A percentile compares a stretch with the other conserved stretches of the same genome.
phyloP scores from a whole-genome alignment of 2,888 invertebrate species.

The Caenorhabditis sp. region DNA sequence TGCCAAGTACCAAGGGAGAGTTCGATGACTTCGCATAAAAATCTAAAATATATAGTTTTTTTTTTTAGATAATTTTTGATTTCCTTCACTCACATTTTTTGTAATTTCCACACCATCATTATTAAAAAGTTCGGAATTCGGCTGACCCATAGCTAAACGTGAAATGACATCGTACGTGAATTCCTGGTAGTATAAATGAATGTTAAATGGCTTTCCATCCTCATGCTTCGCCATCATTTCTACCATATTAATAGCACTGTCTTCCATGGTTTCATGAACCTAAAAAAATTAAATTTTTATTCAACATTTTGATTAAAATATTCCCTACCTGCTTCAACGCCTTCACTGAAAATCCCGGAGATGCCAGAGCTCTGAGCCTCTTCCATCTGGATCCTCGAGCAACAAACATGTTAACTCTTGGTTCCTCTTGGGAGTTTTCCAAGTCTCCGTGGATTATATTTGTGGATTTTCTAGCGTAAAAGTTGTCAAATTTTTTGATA shows the following conservation, averaged over 20 bases:
- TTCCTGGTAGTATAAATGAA: constrained; percentile 70
- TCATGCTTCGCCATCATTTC: constrained; percentile 46
- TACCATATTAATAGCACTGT: constrained; percentile 62
- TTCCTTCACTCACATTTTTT: constrained; percentile 34
- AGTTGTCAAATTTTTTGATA: constrained; percentile 84
- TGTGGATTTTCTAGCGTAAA: constrained; percentile 83
- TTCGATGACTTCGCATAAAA: constrained; percentile 32
- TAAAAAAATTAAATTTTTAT: constrained; percentile 23
- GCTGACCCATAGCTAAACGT: constrained; percentile 71
- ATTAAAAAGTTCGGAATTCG: constrained; percentile 60
- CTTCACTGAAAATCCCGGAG: constrained; percentile 85
- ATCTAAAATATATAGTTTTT: constrained; percentile 40
- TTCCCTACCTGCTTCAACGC: constrained; percentile 60
- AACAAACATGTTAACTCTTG: constrained; percentile 83
- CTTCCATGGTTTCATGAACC: constrained; percentile 64
- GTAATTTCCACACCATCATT: constrained; percentile 45
- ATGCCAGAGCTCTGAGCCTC: constrained; percentile 84
- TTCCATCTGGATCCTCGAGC: constrained; percentile 85
- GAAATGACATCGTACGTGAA: constrained; percentile 72
- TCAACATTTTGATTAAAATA: not conserved
- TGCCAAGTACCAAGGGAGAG: constrained; percentile 49
- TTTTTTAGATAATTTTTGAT: too few relatives aligned
- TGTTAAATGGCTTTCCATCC: constrained; percentile 62
- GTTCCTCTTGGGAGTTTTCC: constrained; percentile 64
- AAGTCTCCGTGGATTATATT: constrained; percentile 67